A percentile compares a stretch with the other conserved stretches of the same genome.
Conservation (phyloP, 2,888 invertebrate genomes). For the Heterodera filipjevi region DNA sequence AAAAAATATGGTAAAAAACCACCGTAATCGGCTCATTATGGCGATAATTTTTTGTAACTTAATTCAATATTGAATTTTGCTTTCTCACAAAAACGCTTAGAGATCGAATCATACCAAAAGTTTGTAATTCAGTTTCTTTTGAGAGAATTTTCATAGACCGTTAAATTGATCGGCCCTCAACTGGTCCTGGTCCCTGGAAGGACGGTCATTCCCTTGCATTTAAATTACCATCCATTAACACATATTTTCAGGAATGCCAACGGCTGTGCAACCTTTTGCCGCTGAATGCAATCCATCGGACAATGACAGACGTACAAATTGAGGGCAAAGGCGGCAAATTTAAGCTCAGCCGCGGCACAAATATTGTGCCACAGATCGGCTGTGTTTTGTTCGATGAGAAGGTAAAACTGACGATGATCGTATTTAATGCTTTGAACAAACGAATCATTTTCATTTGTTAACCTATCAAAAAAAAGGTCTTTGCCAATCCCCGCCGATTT, state of each 20-base stretch:
- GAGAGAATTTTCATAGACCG: too few relatives aligned
- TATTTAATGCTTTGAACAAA: neutral
- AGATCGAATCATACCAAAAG: too few relatives aligned
- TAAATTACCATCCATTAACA: too few relatives aligned
- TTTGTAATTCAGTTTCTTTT: too few relatives aligned
- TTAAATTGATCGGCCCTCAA: too few relatives aligned
- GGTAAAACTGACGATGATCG: neutral
- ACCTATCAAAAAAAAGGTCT: conserved; percentile 28
- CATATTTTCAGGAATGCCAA: conserved; percentile 28
- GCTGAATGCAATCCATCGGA: conserved; percentile 26
- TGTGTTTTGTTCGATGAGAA: conserved; percentile 43
- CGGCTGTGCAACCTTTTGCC: conserved; percentile 34
- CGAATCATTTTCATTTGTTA: neutral
- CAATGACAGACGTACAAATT: conserved; percentile 26
- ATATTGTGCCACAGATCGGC: conserved; percentile 44
- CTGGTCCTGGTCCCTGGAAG: too few relatives aligned
- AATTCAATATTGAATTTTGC: too few relatives aligned
- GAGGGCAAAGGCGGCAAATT: neutral
- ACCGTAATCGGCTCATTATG: too few relatives aligned
- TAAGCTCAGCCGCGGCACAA: conserved; percentile 40
- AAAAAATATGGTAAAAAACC: too few relatives aligned
- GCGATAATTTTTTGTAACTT: too few relatives aligned
- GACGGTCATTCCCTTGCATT: too few relatives aligned
- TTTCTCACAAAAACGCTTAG: too few relatives aligned
- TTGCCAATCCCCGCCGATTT: conserved; percentile 48